Base-by-base conservation (phyloP, 2,888 invertebrate species). In the Julus scanicus region DNA sequence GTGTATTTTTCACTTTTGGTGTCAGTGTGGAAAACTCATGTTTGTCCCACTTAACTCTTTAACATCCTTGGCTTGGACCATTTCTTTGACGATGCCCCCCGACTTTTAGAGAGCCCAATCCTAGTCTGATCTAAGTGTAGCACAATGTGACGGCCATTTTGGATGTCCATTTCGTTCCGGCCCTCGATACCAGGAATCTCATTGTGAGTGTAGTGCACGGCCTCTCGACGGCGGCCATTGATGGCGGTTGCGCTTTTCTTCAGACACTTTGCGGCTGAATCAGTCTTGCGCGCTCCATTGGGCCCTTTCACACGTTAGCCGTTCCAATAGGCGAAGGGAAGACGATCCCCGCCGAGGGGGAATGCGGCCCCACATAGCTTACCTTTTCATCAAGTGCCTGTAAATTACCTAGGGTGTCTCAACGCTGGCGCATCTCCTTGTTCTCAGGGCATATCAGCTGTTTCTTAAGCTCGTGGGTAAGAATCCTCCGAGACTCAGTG, bases 141-240 rank as follows among this genome's bases (percentile, higher is more conserved):
- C 53, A 53, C 53, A 53, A 53, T 53, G 11, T 13, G 13, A 13
- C 53, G 13, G 53, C 53, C 53, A 53, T 53, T 11, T 53, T 53
- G 53, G 53, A 53, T 53, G 53, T 53, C 53, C 53, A 53, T 53
- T 53, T 53, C 53, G 53, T 53, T 53, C 53, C 53, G 53, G 53
- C 53, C 53, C 53, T 53, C 53, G 53, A 53, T 15, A 13, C 53
- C 0, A 11, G 17, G 15, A 53, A 9, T 53, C 17, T 53, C 17
- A 53, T 53, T 53, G 53, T 53, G 53, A 3, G 53, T 53, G 11
- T 53, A 3, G 15, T 53, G 53, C 53, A 17, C 15, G 53, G 53
- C 53, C 53, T 53, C 53, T 53, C 53, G 53, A 53, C 53, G 53
- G 53, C 53, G 11, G 53, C 53, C 53, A 53, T 53, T 53, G 11